Evolutionary conservation across 2,113 vertebrate genomes (phyloP).

Genomic region (Chionodraco myersi): DNA sequence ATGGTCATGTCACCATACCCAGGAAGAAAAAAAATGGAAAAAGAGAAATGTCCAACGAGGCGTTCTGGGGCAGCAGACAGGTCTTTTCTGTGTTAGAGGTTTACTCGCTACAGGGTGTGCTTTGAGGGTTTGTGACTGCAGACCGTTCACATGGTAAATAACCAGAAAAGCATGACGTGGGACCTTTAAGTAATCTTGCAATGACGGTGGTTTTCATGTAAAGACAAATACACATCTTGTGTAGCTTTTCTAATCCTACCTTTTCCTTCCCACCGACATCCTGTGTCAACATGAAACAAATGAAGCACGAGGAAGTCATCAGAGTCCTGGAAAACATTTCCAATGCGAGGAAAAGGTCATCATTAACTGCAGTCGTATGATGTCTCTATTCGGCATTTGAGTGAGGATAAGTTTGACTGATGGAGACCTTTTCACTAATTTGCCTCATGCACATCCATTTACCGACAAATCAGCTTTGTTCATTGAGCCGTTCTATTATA

Average conservation of each 20-base stretch:
- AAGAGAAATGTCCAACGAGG: no score
- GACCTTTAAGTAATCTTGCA: not conserved
- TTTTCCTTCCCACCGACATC: no score
- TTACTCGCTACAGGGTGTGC: no score
- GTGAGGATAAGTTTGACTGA: constrained; percentile 1
- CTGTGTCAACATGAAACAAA: not conserved
- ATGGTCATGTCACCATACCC: no score
- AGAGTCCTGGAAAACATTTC: not conserved
- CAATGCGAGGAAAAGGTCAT: constrained; percentile 7
- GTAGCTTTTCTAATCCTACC: not conserved
- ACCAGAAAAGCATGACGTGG: no score
- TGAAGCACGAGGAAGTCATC: not conserved
- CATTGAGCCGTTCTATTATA: not conserved
- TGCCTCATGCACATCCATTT: not conserved
- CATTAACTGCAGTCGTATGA: not conserved
- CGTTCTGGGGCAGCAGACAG: no score
- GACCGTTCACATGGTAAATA: no score
- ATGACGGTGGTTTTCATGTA: not conserved
- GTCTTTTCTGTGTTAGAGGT: no score
- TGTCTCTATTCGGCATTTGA: constrained; percentile 23
- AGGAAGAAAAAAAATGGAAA: no score
- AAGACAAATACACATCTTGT: not conserved
- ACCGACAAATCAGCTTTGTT: not conserved
- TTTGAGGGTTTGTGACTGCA: no score
- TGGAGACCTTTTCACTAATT: constrained; percentile 12